Conservation (phyloP, 2,113 vertebrate species). For the Boleophthalmus pectinirostris region DNA sequence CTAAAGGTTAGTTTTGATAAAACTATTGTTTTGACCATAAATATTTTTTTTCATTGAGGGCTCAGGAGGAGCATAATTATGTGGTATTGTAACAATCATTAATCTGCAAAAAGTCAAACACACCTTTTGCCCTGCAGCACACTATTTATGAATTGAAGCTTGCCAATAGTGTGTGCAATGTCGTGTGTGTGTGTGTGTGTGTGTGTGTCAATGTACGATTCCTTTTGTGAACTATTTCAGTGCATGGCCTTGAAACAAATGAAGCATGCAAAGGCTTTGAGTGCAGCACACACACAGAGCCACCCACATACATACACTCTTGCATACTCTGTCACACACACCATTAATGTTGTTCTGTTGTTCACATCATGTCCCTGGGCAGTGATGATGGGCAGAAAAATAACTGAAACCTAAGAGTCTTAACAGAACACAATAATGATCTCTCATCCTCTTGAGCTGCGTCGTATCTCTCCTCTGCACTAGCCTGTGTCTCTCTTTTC, state of each 20-base stretch:
- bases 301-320: constrained; percentile 42
- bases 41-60: background rate
- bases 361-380: constrained; percentile 62
- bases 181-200: background rate
- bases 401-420: constrained; percentile 46
- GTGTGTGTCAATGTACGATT: constrained; percentile 23
- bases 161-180: constrained; percentile 17
- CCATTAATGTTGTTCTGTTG: constrained; percentile 38
- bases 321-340: constrained; percentile 25
- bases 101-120: constrained; percentile 30
- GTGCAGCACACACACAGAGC: constrained; percentile 41
- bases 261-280: constrained; percentile 53
- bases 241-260: constrained; percentile 66
- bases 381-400: constrained; percentile 56
- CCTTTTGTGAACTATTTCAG: constrained; percentile 54
- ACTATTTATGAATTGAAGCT: constrained; percentile 37
- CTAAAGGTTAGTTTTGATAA: background rate
- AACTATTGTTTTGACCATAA: background rate
- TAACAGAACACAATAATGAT: constrained; percentile 42
- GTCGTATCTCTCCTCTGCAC: constrained; percentile 19
- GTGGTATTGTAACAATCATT: constrained; percentile 7
- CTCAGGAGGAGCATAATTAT: background rate
- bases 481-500: constrained; percentile 3
- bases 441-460: constrained; percentile 26
- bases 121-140: constrained; percentile 10